phyloP scores from a whole-genome alignment of 2,797 vertebrate species.

The Decapterus maruadsi region DNA sequence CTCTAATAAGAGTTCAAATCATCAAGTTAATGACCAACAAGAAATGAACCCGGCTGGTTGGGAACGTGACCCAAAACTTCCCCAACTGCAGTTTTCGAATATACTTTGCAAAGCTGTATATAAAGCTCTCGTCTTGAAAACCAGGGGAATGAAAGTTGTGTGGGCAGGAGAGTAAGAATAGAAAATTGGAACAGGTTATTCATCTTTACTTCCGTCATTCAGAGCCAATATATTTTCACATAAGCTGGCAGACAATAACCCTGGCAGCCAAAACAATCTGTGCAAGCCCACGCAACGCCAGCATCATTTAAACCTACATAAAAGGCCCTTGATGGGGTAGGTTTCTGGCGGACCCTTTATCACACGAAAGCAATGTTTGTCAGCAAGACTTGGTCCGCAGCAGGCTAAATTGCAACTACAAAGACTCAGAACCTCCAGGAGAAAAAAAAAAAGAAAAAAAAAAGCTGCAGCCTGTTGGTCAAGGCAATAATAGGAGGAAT shows the following conservation, averaged over 20 bases:
- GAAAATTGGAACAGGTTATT: constrained; percentile 66
- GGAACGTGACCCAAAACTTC: constrained; percentile 46
- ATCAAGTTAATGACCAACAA: constrained; percentile 7
- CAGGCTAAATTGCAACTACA: constrained; percentile 29
- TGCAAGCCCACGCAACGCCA: constrained; percentile 47
- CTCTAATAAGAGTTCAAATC: constrained; percentile 26
- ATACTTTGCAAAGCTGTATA: constrained; percentile 31
- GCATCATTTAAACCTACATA: constrained; percentile 64
- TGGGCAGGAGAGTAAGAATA: constrained; percentile 63
- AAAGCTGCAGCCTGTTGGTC: constrained; percentile 40
- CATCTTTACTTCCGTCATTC: constrained; percentile 65
- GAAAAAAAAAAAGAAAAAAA: background rate
- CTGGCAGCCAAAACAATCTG: constrained; percentile 74
- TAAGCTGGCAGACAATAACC: constrained; percentile 69
- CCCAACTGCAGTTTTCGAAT: constrained; percentile 34
- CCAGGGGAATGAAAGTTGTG: constrained; percentile 47
- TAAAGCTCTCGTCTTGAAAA: constrained; percentile 44
- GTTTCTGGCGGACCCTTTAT: constrained; percentile 46
- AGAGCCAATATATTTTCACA: constrained; percentile 62
- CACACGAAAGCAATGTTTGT: constrained; percentile 39
- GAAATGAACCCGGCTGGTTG: constrained; percentile 1
- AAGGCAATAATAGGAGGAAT: constrained; percentile 46
- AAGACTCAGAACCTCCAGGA: constrained; percentile 29
- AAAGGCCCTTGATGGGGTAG: constrained; percentile 42
- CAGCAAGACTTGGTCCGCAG: constrained; percentile 23